Percentiles rank a stretch among this genome's conserved stretches.
phyloP scores from a whole-genome alignment of 2,888 invertebrate genomes.

The Bombylius discolor region DNA sequence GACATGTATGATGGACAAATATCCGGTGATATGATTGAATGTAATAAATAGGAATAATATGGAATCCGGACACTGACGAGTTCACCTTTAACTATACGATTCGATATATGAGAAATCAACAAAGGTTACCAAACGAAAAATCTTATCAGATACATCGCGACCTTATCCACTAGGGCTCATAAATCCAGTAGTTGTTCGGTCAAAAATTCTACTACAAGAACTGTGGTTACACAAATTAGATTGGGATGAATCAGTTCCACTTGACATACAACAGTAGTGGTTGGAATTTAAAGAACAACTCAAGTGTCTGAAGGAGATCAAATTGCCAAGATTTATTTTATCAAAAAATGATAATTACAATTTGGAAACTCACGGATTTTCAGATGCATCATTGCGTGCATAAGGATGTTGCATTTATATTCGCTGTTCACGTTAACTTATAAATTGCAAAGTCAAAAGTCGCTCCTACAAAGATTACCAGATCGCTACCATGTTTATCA shows the following conservation, averaged over 20 bases:
- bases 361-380: slow-evolving; percentile 7
- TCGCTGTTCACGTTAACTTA: neutral
- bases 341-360: neutral
- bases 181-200: neutral
- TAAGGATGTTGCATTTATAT: slow-evolving; percentile 2
- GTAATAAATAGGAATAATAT: too few relatives aligned
- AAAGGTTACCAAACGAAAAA: too few relatives aligned
- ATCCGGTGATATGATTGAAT: too few relatives aligned
- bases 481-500: slow-evolving; percentile 3
- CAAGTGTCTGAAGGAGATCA: neutral
- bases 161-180: too few relatives aligned
- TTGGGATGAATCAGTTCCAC: slow-evolving; percentile 3
- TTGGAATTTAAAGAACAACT: neutral
- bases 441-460: slow-evolving; percentile 3
- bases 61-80: too few relatives aligned
- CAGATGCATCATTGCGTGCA: slow-evolving; percentile 7
- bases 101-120: too few relatives aligned
- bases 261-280: neutral
- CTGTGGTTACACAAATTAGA: neutral
- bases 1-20: too few relatives aligned
- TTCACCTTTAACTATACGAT: neutral
- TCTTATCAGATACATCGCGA: too few relatives aligned
- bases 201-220: neutral
- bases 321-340: neutral
- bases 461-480: neutral